Conservation (phyloP, 2,113 vertebrate genomes). For the Acanthisitta chloris region DNA sequence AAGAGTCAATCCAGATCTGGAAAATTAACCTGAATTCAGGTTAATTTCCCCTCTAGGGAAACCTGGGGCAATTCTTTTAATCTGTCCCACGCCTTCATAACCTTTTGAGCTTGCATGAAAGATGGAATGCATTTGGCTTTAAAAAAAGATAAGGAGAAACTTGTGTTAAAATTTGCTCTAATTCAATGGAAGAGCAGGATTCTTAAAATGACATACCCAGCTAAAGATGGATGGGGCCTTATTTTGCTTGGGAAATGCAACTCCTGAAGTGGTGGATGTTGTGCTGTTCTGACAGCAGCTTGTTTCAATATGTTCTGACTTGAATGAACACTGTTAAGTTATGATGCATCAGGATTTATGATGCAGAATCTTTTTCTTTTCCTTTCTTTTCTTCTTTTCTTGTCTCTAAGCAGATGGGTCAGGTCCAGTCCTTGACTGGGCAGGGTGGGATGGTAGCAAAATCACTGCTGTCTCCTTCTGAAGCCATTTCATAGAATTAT, state of each 20-base stretch:
- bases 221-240: background rate
- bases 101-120: background rate
- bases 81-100: background rate
- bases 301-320: background rate
- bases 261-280: background rate
- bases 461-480: background rate
- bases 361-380: background rate
- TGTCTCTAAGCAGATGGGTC: background rate
- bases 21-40: background rate
- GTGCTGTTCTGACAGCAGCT: background rate
- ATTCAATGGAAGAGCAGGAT: background rate
- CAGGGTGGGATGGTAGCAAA: background rate
- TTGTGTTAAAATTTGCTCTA: background rate
- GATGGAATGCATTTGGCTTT: background rate
- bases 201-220: background rate
- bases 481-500: too few relatives aligned
- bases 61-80: background rate
- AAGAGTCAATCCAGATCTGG: background rate
- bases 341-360: background rate
- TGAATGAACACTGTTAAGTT: background rate
- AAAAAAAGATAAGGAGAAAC: background rate
- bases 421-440: background rate
- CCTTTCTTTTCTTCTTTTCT: background rate
- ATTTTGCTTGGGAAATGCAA: background rate
- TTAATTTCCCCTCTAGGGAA: background rate